A percentile compares a stretch with the other conserved stretches of the same genome.
These are phyloP conservation scores for Aix galericulata DNA, from an alignment of 2,113 vertebrate genomes.

Conservation along the genomic window DNA sequence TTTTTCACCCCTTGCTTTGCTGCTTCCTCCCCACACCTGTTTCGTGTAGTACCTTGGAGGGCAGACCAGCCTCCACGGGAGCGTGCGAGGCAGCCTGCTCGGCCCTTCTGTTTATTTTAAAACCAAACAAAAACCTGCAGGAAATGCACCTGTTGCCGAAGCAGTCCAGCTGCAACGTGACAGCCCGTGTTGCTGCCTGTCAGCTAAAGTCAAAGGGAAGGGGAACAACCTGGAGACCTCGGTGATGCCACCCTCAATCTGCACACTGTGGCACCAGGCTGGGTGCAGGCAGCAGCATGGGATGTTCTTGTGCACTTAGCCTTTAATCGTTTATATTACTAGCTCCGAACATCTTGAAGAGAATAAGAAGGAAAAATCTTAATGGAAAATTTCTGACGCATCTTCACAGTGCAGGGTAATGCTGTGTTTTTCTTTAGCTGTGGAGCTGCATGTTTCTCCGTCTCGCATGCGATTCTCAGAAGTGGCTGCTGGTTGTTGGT, in stretches of 20 bases:
- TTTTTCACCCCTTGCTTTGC: background rate
- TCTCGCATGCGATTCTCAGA: background rate
- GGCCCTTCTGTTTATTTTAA: background rate
- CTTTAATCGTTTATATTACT: background rate
- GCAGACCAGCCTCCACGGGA: background rate
- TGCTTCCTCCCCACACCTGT: slow-evolving; percentile 4
- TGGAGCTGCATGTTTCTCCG: background rate
- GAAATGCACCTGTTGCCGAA: background rate
- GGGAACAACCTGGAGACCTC: background rate
- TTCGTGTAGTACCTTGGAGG: background rate
- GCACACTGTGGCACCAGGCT: background rate
- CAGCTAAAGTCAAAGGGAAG: background rate
- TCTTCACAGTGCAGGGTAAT: background rate
- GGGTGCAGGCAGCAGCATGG: background rate
- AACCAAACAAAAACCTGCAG: background rate
- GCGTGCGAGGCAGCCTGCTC: fast-evolving
- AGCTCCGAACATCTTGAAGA: background rate
- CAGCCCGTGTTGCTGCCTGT: fast-evolving
- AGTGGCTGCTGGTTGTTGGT: background rate
- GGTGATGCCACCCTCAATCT: background rate
- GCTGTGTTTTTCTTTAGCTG: fast-evolving
- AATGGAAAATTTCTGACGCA: background rate
- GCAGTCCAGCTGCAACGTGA: background rate
- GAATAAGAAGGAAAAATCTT: background rate
- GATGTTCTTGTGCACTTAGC: background rate